Base-by-base conservation (phyloP, 2,888 invertebrate genomes). In the Callyntrura guangdongensis region DNA sequence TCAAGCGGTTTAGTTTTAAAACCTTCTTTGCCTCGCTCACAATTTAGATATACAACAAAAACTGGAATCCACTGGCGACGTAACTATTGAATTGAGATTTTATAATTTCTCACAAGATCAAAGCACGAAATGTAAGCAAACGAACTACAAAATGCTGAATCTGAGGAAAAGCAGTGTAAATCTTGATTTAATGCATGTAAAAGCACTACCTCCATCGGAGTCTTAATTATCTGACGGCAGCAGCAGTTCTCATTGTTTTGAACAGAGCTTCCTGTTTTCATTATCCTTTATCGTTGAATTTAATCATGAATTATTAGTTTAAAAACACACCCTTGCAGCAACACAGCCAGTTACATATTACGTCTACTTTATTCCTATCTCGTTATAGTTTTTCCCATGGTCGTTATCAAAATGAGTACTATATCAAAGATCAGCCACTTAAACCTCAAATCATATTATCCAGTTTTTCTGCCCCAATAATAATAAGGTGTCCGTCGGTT, bases 361-460 rank as follows among this genome's bases (percentile, higher is more conserved):
- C 27, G n/a, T 20, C 61, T 56, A 22, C 77, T 56, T 12, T 53
- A n/a, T 77, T 45, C 22, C 25, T 79, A 59, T 36, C 25, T 67
- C 83, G 47, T 27, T 64, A 67, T 53, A 72, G 59, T 53, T 86
- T 67, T 90, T 86, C 85, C 85, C 82, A 82, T 82, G 82, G 77
- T 90, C 59, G 59, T 86, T 86, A 86, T 90, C 89, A 67, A 79
- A 77, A 81, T 79, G 77, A 79, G 89, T 89, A 83, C 89, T 85
- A 85, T 89, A 89, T 89, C 89, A 89, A 36, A 56, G 83, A 89
- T 82, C 74, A 83, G 74, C 89, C 74, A 74, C 59, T 83, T 90
- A 90, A 64, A 90, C 64, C 64, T 90, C 86, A 86, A 90, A 82
- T 90, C 90, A 82, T 90, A 85, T 79, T 81, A 90, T 90, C 90